Conservation (phyloP, 2,797 vertebrate species). For the Siniperca undulata region DNA sequence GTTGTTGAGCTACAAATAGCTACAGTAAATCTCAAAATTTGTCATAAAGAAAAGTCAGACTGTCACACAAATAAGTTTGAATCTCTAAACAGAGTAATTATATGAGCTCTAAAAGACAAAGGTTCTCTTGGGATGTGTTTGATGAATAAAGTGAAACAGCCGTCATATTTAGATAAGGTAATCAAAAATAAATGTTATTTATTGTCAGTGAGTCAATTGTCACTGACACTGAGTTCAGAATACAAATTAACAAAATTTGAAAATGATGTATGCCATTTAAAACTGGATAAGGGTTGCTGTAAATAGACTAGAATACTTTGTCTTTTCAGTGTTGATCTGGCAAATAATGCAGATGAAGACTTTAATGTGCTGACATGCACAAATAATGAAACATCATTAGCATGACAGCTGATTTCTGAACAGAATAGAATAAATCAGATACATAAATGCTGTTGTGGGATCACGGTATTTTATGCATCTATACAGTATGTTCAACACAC, state of each 20-base stretch:
- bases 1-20: slow-evolving; percentile 15
- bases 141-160: slow-evolving; percentile 29
- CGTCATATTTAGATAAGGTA: not conserved
- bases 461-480: slow-evolving; percentile 39
- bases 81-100: slow-evolving; percentile 25
- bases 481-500: slow-evolving; percentile 36
- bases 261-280: not conserved
- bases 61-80: slow-evolving; percentile 11
- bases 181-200: slow-evolving; percentile 16
- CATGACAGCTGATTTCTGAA: slow-evolving; percentile 10
- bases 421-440: not conserved
- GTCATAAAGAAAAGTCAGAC: slow-evolving; percentile 6
- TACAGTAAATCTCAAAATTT: not conserved
- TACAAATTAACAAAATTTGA: not conserved
- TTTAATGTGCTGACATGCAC: not conserved
- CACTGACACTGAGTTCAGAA: slow-evolving; percentile 1
- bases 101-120: slow-evolving; percentile 1
- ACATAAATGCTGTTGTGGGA: slow-evolving; percentile 19
- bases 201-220: not conserved
- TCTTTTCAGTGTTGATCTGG: not conserved
- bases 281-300: not conserved
- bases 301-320: slow-evolving; percentile 1
- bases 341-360: not conserved
- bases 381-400: not conserved
- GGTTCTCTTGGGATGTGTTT: slow-evolving; percentile 21